phyloP scores from a whole-genome alignment of 2,888 invertebrate species.

The Cancer borealis region DNA sequence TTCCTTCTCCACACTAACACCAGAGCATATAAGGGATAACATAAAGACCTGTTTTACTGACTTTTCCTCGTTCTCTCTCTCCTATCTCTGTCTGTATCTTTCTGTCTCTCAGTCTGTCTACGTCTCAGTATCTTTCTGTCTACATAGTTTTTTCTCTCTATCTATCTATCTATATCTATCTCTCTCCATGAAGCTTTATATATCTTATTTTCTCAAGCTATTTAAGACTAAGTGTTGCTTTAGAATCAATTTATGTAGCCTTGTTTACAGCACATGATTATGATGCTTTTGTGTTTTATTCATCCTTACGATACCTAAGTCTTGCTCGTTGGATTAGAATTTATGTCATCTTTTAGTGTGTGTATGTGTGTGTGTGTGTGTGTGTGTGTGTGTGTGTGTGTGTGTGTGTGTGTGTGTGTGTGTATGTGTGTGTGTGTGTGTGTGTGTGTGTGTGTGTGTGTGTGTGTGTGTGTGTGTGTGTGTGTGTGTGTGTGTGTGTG shows the following conservation, averaged over 20 bases:
- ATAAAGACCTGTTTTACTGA: not conserved
- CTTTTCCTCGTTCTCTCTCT: not conserved
- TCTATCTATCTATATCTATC: constrained; percentile 13
- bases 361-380: not conserved
- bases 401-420: constrained; percentile 21
- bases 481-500: constrained; percentile 27
- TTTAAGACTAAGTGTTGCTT: constrained; percentile 10
- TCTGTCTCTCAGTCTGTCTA: not conserved
- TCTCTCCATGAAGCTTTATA: not conserved
- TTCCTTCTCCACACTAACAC: not conserved
- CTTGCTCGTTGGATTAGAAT: constrained; percentile 18
- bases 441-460: constrained; percentile 8
- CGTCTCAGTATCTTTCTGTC: not conserved
- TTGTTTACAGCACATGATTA: constrained; percentile 25
- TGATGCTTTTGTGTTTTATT: constrained; percentile 30
- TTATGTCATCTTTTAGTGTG: constrained; percentile 30
- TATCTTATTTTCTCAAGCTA: not conserved
- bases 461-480: constrained; percentile 32
- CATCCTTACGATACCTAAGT: not conserved
- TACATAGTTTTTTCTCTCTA: not conserved
- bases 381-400: not conserved
- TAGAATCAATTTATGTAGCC: not conserved
- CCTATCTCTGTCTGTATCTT: not conserved
- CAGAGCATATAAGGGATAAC: not conserved
- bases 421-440: constrained; percentile 20